Evolutionary conservation across 2,113 vertebrate species (phyloP), one percentile per base, ranked within the genome.

Genomic region (Addax nasomaculatus): DNA sequence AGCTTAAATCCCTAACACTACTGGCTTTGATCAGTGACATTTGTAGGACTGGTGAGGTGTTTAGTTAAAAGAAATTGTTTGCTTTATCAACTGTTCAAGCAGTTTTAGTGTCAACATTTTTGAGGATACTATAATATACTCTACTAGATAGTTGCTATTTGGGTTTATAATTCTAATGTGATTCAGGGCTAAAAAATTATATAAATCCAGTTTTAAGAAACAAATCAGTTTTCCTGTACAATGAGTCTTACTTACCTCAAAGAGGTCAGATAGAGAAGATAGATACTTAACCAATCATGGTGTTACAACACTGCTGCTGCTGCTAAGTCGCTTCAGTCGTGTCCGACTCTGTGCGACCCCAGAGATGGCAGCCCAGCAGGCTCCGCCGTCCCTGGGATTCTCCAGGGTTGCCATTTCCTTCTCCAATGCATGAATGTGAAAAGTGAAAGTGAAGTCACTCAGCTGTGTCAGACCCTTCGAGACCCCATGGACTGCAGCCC

Each of bases 51-150:
- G 43, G 30, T 29, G 45, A 93, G 83, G 29, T 60, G 9, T 60
- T 96, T 60, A 64, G 36, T 43, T 90, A 23, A 85, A 85, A 76
- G 17, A 96, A 97, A 88, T 85, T 84, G 21, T 60, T 92, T 97
- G 33, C 60, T 95, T 95, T 84, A 81, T 85, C 49, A 92, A 87
- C 21, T 86, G 45, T 84, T 91, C 36, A 64, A 89, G 43, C 17
- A 58, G 67, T 25, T 93, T 73, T 84, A 91, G 94, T 62, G 76
- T 53, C 67, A 95, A 79, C 17, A 51, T 60, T 81, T 92, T 33
- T 39, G 85, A 12, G 36, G 25, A 89, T 53, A 62, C 47, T 51
- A 88, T 93, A 93, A 79, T 33, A 55, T 76, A 62, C 67, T 85
- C 55, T 57, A 89, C 29, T 29, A 93, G 53, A 36, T 88, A 87